These are phyloP conservation scores for Diacarnus erythraeanus DNA, from an alignment of 37 sponge, comb jelly and placozoan species.

Conservation along the genomic window DNA sequence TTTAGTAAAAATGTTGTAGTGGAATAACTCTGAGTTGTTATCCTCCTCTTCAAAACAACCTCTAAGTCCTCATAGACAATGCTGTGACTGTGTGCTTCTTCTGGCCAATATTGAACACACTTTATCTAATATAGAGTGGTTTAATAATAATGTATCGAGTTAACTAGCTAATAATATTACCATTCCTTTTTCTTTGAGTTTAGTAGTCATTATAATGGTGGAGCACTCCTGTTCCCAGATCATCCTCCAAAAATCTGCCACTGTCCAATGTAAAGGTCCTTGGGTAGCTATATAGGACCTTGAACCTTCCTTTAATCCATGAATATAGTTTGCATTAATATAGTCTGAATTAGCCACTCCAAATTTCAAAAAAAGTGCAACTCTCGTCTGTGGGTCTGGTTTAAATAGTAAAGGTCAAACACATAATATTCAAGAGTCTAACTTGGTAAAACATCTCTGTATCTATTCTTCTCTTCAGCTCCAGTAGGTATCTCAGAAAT, in stretches of 20 bases:
- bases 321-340: constrained; percentile 89
- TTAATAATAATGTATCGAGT: neutral
- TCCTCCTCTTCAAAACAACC: constrained; percentile 42
- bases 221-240: constrained; percentile 77
- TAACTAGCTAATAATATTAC: neutral
- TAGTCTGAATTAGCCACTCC: constrained; percentile 87
- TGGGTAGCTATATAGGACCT: constrained; percentile 84
- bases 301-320: constrained; percentile 41
- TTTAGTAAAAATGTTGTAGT: constrained; percentile 49
- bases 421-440: constrained; percentile 6
- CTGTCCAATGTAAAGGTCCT: constrained; percentile 74
- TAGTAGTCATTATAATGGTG: constrained; percentile 77
- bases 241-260: constrained; percentile 90
- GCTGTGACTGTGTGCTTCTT: constrained; percentile 28
- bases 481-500: constrained; percentile 85
- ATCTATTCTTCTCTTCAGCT: constrained; percentile 89
- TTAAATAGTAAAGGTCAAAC: neutral
- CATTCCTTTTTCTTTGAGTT: constrained; percentile 60
- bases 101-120: constrained; percentile 92
- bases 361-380: constrained; percentile 82
- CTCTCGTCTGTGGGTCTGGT: constrained; percentile 60
- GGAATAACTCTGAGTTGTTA: constrained; percentile 31
- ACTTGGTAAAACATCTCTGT: constrained; percentile 84
- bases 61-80: constrained; percentile 68
- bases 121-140: constrained; percentile 45